Evolutionary conservation across 2,797 vertebrate species (phyloP).

Genomic region (Sebastolobus alascanus): DNA sequence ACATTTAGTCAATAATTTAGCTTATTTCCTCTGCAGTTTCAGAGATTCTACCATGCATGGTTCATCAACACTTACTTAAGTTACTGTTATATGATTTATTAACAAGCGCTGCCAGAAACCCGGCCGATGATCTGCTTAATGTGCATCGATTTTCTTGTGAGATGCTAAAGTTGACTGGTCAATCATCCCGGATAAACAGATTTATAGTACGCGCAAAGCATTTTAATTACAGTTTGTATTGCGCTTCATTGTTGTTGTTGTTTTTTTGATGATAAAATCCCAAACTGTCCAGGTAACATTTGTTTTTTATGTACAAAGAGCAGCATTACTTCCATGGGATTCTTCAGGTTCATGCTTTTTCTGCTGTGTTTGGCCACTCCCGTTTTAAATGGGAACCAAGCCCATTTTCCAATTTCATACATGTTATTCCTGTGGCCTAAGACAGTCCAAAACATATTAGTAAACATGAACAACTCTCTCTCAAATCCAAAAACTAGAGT

Average conservation of each 20-base stretch:
- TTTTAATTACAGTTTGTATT: too few relatives aligned
- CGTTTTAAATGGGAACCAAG: too few relatives aligned
- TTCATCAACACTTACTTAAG: neutral
- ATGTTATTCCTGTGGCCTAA: too few relatives aligned
- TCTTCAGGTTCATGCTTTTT: neutral
- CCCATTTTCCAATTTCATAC: too few relatives aligned
- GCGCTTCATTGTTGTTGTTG: neutral
- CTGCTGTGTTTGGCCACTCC: neutral
- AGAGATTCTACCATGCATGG: neutral
- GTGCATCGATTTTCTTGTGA: neutral
- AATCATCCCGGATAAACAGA: neutral
- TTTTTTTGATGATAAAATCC: neutral
- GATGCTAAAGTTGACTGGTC: neutral
- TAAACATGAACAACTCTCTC: too few relatives aligned
- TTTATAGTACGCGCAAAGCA: neutral
- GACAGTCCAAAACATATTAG: too few relatives aligned
- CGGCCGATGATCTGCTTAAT: neutral
- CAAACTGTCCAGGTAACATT: neutral
- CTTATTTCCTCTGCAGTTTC: neutral
- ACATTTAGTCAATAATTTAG: too few relatives aligned
- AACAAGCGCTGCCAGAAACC: neutral
- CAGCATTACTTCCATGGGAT: neutral
- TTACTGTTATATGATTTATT: neutral
- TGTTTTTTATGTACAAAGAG: neutral
- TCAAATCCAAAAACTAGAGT: too few relatives aligned